Base-by-base conservation (phyloP, 2,888 invertebrate species). In the Polia nebulosa region DNA sequence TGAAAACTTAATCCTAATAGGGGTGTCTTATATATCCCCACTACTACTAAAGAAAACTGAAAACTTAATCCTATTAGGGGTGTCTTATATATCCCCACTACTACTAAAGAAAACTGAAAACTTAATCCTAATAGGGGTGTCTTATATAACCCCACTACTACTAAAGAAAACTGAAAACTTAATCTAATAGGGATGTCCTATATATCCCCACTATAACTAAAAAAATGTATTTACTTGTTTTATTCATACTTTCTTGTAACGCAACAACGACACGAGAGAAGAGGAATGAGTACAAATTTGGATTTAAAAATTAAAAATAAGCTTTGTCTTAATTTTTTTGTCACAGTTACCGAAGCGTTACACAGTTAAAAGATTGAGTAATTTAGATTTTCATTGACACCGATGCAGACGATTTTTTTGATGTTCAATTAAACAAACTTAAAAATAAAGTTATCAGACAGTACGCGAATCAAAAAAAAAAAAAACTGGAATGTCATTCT, bases 41-140 rank as follows among this genome's bases (percentile, higher is more conserved):
- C 11, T 29, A 32, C 20, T 32, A 57, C 17, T 27, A 47, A 22
- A 36, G 15, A 45, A 63, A 45, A n/a, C n/a, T n/a, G n/a, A n/a
- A n/a, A n/a, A n/a, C n/a, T 41, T 7, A 20, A 20, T n/a, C n/a
- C 17, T 17, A 55, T 7, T 8, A 36, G 6, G 15, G 11, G 11
- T 15, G 9, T 36, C 44, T 15, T 39, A 17, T 3, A 20, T 41
- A 22, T 7, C 15, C 32, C 15, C 25, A 47, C 11, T 29, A 32
- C 20, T 32, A 57, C 17, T 27, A 47, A 22, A 36, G 15, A 45
- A 63, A 45, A n/a, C n/a, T n/a, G n/a, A n/a, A n/a, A n/a, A n/a
- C n/a, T 41, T 7, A 20, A 20, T n/a, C n/a, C 17, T 17, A 55
- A 11, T 8, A 36, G 6, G 15, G 11, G 11, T 15, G 9, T 36